These are phyloP conservation scores for Cossypha niveicapilla DNA, from an alignment of 2,797 vertebrate genomes.

Conservation along the genomic window DNA sequence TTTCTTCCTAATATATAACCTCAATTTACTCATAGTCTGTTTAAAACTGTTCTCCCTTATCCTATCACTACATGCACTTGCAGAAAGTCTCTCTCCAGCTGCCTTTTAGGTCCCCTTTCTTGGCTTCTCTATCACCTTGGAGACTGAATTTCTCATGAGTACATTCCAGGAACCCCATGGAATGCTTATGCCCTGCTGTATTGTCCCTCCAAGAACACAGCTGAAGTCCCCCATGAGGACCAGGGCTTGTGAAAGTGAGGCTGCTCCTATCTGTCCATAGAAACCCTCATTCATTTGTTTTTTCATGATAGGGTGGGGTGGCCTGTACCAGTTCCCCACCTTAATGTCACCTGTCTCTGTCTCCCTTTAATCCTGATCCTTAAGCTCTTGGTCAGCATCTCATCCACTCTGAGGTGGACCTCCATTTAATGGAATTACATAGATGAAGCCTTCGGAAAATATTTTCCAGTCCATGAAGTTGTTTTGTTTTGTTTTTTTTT, in stretches of 20 bases:
- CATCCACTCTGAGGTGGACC: neutral
- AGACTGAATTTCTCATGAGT: accelerated
- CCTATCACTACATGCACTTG: too few species aligned
- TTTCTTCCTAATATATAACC: neutral
- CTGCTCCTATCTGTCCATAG: accelerated
- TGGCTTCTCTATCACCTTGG: neutral
- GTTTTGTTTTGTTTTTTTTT: too few species aligned
- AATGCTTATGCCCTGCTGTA: too few species aligned
- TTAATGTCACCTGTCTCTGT: neutral
- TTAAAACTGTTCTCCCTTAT: neutral
- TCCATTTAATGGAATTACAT: neutral
- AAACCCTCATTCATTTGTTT: neutral
- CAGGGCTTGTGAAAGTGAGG: neutral
- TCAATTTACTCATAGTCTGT: neutral
- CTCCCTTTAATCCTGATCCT: neutral
- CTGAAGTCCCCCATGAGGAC: neutral
- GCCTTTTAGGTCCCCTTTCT: neutral
- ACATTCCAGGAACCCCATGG: neutral
- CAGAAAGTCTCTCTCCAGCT: neutral
- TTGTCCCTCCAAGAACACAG: neutral
- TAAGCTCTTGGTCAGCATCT: neutral
- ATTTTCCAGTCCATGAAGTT: neutral
- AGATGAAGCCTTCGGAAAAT: neutral
- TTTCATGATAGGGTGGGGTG: too few species aligned
- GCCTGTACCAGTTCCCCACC: neutral